Percentiles rank a stretch among this genome's conserved stretches.
Evolutionary conservation across 2,113 vertebrate genomes (phyloP).

Genomic region (Gadus macrocephalus): DNA sequence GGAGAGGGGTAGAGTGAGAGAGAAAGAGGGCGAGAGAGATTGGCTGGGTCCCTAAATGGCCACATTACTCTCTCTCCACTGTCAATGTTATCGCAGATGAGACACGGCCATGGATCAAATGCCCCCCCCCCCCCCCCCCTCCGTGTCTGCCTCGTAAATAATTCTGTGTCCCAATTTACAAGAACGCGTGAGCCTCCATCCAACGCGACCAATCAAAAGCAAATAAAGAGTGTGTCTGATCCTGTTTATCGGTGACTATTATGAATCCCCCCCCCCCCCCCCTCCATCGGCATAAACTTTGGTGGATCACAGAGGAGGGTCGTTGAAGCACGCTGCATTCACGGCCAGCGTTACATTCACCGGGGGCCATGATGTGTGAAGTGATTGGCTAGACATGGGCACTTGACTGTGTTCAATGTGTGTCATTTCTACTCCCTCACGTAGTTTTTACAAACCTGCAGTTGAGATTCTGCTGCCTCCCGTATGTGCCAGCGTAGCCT

Average conservation of each 20-base stretch:
- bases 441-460: neutral
- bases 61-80: slow-evolving; percentile 9
- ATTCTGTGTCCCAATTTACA: neutral
- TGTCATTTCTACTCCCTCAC: neutral
- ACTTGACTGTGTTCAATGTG: neutral
- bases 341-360: neutral
- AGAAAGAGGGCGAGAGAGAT: neutral
- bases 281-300: neutral
- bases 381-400: neutral
- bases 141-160: slow-evolving; percentile 2
- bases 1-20: too few relatives aligned
- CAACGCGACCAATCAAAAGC: neutral
- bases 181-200: neutral
- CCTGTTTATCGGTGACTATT: too few relatives aligned
- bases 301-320: neutral
- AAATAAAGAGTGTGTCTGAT: too few relatives aligned
- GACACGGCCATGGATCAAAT: slow-evolving; percentile 6
- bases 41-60: slow-evolving; percentile 2
- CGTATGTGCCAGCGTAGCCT: neutral
- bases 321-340: slow-evolving; percentile 6
- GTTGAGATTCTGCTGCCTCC: neutral
- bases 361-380: neutral
- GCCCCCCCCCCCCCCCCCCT: neutral
- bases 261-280: too few relatives aligned
- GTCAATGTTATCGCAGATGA: slow-evolving; percentile 20